A percentile compares a stretch with the other conserved stretches of the same genome.
These are phyloP conservation scores for Ptilonorhynchus violaceus DNA, from an alignment of 2,113 vertebrate genomes.

Conservation along the genomic window DNA sequence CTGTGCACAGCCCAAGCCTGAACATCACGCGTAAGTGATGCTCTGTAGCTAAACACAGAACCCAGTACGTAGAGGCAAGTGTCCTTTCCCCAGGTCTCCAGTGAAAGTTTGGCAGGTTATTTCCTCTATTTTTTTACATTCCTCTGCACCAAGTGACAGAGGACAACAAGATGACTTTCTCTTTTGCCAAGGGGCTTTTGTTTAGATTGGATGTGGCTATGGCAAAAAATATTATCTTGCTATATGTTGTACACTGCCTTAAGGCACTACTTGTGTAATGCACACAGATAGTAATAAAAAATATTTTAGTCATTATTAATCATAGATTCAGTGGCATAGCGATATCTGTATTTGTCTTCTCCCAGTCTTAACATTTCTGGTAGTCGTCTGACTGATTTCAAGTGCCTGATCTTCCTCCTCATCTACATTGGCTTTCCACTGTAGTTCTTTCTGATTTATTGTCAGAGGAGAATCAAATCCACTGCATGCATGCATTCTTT, in stretches of 20 bases:
- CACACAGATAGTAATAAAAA: not conserved
- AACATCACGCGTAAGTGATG: accelerated
- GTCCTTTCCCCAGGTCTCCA: not conserved
- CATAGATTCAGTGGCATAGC: not conserved
- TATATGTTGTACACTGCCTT: not conserved
- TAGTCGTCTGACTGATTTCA: not conserved
- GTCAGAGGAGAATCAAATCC: not conserved
- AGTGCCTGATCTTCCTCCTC: not conserved
- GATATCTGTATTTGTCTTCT: not conserved
- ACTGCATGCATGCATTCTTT: not conserved
- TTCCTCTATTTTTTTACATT: not conserved
- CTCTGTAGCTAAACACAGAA: not conserved
- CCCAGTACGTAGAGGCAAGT: not conserved
- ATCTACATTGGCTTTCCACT: not conserved
- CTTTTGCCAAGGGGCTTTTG: not conserved
- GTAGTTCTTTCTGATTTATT: not conserved
- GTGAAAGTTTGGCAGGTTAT: not conserved
- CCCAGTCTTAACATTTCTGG: not conserved
- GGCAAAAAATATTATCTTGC: not conserved
- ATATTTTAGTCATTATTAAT: not conserved
- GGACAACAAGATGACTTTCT: not conserved
- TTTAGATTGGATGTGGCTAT: not conserved
- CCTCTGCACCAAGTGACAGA: not conserved
- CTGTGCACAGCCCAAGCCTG: accelerated
- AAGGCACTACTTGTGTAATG: not conserved